Percentiles rank a stretch among this genome's conserved stretches.
Conservation (phyloP, 1,140 invertebrate species). For the Platyura marginata region DNA sequence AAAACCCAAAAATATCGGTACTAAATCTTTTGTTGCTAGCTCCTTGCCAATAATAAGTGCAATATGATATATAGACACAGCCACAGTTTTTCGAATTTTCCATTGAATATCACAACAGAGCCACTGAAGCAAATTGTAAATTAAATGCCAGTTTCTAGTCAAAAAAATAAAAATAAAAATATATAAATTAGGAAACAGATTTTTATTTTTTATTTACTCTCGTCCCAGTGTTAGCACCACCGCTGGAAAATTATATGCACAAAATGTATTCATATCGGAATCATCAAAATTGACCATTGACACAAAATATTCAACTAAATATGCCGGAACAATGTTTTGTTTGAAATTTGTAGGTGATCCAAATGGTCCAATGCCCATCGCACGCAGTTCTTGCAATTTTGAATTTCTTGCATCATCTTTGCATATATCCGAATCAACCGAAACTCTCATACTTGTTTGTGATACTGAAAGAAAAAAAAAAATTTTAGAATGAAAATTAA, state of each 20-base stretch:
- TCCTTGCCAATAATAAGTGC: constrained; percentile 3
- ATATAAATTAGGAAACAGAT: background rate
- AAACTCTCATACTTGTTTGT: no score
- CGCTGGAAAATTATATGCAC: constrained; percentile 5
- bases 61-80: constrained; percentile 3
- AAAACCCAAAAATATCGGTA: constrained; percentile 3
- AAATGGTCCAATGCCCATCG: background rate
- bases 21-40: constrained; percentile 1
- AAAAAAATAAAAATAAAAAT: background rate
- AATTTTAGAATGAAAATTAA: no score
- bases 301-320: constrained; percentile 3
- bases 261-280: constrained; percentile 1
- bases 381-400: background rate
- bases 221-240: constrained; percentile 2
- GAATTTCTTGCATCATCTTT: background rate
- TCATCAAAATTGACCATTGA: constrained; percentile 1
- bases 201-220: no score
- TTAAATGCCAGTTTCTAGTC: constrained; percentile 3
- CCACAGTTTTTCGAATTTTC: constrained; percentile 3
- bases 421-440: no score
- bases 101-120: constrained; percentile 1
- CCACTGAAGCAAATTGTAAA: background rate
- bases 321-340: background rate
- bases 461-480: no score
- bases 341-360: background rate